A percentile compares a stretch with the other conserved stretches of the same genome.
phyloP scores from a whole-genome alignment of 2,888 invertebrate species.

The Mesopsocus fuscifrons region DNA sequence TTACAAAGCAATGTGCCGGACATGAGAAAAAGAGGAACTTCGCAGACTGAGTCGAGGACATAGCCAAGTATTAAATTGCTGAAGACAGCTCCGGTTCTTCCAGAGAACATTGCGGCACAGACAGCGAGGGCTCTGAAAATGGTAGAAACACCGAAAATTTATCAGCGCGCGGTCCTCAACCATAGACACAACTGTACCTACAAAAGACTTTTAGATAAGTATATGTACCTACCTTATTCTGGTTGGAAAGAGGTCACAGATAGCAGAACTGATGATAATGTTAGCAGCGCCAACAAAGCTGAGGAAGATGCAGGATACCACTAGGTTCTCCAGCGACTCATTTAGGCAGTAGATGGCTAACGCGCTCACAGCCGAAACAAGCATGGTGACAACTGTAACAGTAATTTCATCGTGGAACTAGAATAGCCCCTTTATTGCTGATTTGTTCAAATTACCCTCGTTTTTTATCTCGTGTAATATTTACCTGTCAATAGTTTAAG shows the following conservation, averaged over 20 bases:
- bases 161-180: too few species aligned
- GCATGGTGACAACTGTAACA: conserved; percentile 24
- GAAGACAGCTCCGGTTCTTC: conserved; percentile 41
- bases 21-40: conserved; percentile 40
- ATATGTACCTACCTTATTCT: conserved; percentile 25
- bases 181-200: too few species aligned
- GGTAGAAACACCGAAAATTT: conserved; percentile 16
- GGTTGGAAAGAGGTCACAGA: conserved; percentile 26
- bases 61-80: conserved; percentile 44
- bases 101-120: conserved; percentile 42
- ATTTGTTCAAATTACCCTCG: neutral
- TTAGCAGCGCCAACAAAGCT: conserved; percentile 30
- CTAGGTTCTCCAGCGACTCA: conserved; percentile 35
- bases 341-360: conserved; percentile 37
- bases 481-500: conserved; percentile 24
- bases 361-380: conserved; percentile 34
- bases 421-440: too few species aligned
- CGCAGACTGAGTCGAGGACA: conserved; percentile 39
- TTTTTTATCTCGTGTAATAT: neutral
- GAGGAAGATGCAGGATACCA: conserved; percentile 33
- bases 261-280: conserved; percentile 23
- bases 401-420: too few species aligned
- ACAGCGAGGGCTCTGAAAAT: conserved; percentile 37
- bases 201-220: neutral
- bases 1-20: too few species aligned